A percentile compares a stretch with the other conserved stretches of the same genome.
These are phyloP conservation scores for Ceyx cyanopectus DNA, from an alignment of 2,113 vertebrate genomes.

Conservation along the genomic window DNA sequence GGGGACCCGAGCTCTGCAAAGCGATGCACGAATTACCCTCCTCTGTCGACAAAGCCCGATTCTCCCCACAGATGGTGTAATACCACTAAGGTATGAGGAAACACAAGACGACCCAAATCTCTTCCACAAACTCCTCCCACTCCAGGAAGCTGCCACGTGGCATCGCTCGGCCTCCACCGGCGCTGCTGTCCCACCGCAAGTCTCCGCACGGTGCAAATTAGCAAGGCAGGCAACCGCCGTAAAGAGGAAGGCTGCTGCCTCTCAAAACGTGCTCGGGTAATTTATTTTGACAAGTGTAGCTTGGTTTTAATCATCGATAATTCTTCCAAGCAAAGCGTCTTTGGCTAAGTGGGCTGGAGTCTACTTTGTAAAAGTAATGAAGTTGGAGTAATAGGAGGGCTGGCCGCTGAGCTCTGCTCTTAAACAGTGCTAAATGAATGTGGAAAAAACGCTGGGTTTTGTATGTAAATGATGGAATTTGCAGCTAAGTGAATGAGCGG, in stretches of 20 bases:
- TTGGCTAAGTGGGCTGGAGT: neutral
- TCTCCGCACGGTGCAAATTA: rapidly evolving
- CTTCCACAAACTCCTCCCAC: neutral
- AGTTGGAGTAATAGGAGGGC: neutral
- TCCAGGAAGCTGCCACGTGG: neutral
- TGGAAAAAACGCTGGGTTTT: neutral
- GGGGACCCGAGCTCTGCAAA: rapidly evolving
- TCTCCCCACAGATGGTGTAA: neutral
- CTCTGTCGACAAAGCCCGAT: neutral
- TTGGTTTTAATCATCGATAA: conserved; percentile 34
- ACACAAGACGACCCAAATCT: neutral
- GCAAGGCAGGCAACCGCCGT: rapidly evolving
- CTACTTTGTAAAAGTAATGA: conserved; percentile 1
- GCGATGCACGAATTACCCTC: neutral
- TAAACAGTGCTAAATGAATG: neutral
- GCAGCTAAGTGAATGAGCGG: neutral
- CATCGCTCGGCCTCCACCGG: rapidly evolving
- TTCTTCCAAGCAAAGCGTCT: neutral
- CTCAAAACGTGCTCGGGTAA: neutral
- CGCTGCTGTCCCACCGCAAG: rapidly evolving
- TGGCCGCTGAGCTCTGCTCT: neutral
- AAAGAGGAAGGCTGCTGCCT: neutral
- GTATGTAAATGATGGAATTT: neutral
- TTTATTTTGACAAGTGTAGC: conserved; percentile 37
- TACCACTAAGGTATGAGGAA: neutral